Conservation (phyloP, 2,888 invertebrate genomes). For the Dryobotodes eremita region DNA sequence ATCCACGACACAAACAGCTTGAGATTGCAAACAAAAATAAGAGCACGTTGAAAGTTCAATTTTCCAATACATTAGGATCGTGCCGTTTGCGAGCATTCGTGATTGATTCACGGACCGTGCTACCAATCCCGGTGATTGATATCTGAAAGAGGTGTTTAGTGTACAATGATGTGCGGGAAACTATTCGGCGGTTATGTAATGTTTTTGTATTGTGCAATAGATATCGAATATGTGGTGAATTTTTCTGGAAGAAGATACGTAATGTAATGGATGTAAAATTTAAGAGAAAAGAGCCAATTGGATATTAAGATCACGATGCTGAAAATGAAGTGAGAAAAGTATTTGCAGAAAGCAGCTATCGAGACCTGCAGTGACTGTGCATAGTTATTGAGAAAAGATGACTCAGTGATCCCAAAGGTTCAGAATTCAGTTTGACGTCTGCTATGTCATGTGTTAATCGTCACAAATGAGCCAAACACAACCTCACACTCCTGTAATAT, state of each 20-base stretch:
- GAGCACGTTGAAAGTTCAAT: constrained; percentile 76
- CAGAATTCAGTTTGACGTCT: not conserved
- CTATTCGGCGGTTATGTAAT: constrained; percentile 20
- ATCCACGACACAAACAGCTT: constrained; percentile 38
- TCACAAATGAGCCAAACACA: not conserved
- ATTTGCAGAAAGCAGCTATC: not conserved
- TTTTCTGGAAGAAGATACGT: not conserved
- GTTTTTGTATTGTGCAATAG: constrained; percentile 31
- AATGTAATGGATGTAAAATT: not conserved
- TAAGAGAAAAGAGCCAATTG: not conserved
- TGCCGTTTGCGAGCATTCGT: constrained; percentile 67
- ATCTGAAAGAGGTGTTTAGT: constrained; percentile 63
- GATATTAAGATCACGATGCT: not conserved
- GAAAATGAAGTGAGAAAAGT: not conserved
- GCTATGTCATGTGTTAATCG: not conserved
- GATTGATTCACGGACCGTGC: constrained; percentile 75
- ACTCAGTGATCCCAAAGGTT: not conserved
- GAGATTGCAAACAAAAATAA: constrained; percentile 58
- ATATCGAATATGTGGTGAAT: not conserved
- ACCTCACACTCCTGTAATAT: not conserved
- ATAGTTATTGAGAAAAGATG: not conserved
- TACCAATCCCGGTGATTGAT: constrained; percentile 77
- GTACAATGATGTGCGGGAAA: constrained; percentile 50
- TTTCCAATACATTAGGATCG: constrained; percentile 84
- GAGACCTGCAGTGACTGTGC: not conserved